phyloP scores from a whole-genome alignment of 2,888 invertebrate species.

The Tenthredo amoena region DNA sequence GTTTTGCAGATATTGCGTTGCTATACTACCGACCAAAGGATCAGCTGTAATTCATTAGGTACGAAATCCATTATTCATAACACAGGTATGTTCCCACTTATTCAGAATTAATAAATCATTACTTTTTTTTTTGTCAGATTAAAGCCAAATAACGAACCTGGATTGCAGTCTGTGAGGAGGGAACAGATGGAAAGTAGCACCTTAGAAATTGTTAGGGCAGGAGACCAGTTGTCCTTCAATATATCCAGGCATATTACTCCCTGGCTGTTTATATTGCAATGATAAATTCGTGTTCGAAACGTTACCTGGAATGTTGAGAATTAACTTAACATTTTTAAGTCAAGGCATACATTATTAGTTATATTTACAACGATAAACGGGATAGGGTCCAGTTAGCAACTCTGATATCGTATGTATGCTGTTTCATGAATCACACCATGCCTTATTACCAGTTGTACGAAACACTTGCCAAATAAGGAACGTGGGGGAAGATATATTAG shows the following conservation, averaged over 20 bases:
- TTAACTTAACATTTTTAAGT: conserved; percentile 45
- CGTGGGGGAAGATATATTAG: neutral
- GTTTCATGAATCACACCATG: conserved; percentile 13
- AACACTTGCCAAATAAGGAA: neutral
- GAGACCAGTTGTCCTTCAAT: conserved; percentile 99
- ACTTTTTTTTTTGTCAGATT: neutral
- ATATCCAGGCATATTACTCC: conserved; percentile 99
- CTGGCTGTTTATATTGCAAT: conserved; percentile 99
- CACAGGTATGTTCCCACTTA: neutral
- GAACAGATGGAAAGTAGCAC: conserved; percentile 98
- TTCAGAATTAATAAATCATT: neutral
- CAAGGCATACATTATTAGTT: conserved; percentile 69
- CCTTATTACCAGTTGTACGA: neutral
- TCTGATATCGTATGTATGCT: neutral
- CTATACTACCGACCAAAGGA: conserved; percentile 98
- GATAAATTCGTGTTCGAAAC: conserved; percentile 98
- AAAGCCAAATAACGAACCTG: conserved; percentile 83
- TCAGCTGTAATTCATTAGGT: conserved; percentile 85
- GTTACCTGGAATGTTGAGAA: conserved; percentile 83
- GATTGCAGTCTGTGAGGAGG: conserved; percentile 98
- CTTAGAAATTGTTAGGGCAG: conserved; percentile 98
- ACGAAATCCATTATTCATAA: conserved; percentile 36
- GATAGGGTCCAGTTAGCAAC: neutral
- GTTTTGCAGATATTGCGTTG: conserved; percentile 98
- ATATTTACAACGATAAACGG: neutral